phyloP scores from a whole-genome alignment of 2,888 invertebrate species.

The Drosophila limbata region DNA sequence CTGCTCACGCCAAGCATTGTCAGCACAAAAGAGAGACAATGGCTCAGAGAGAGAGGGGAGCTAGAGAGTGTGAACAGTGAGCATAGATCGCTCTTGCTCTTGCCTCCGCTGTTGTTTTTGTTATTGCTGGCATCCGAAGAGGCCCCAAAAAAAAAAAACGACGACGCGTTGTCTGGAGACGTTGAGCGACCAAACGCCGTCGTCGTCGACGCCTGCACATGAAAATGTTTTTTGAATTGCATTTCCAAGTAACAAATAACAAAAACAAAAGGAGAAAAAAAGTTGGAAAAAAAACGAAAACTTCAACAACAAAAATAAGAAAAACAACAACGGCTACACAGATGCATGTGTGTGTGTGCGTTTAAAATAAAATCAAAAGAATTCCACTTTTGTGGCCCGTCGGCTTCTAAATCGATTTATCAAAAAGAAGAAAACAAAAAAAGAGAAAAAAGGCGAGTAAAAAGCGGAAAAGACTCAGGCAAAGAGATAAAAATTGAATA shows the following conservation, averaged over 20 bases:
- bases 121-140: constrained; percentile 43
- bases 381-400: constrained; percentile 81
- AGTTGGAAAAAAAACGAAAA: constrained; percentile 26
- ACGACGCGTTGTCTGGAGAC: constrained; percentile 61
- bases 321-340: constrained; percentile 36
- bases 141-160: constrained; percentile 37
- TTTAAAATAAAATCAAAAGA: constrained; percentile 78
- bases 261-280: constrained; percentile 41
- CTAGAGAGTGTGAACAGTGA: constrained; percentile 8
- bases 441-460: constrained; percentile 42
- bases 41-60: constrained; percentile 7
- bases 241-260: constrained; percentile 78
- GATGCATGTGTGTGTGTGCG: constrained; percentile 22
- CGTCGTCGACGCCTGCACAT: constrained; percentile 48
- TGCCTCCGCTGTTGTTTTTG: constrained; percentile 7
- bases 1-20: constrained; percentile 24
- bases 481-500: constrained; percentile 81
- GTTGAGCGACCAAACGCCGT: constrained; percentile 39
- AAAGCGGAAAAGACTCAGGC: constrained; percentile 78
- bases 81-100: constrained; percentile 39
- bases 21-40: neutral
- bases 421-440: constrained; percentile 74
- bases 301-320: constrained; percentile 22
- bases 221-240: constrained; percentile 73
- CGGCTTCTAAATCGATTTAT: constrained; percentile 81